Conservation (phyloP, 64 coral and sea anemone genomes). For the Montipora foliosa region DNA sequence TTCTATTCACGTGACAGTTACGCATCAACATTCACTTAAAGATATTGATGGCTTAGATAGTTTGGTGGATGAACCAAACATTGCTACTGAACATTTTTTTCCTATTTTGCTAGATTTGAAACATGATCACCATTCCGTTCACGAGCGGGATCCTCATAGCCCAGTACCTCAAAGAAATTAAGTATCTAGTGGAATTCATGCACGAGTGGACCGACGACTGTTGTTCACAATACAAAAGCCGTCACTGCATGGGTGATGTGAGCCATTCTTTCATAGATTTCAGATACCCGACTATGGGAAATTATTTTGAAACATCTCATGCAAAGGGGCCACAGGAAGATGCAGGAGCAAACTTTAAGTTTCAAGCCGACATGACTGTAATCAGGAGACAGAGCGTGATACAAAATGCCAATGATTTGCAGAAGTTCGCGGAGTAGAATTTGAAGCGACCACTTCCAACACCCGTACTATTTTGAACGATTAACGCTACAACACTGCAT, state of each 20-base stretch:
- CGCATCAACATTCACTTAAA: slow-evolving; percentile 5
- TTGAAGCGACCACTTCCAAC: no score
- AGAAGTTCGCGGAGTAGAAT: no score
- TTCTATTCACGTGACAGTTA: background rate
- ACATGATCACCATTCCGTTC: slow-evolving; percentile 30
- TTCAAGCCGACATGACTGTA: slow-evolving; percentile 35
- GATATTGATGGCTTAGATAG: background rate
- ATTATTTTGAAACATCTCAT: slow-evolving; percentile 61
- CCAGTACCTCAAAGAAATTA: background rate
- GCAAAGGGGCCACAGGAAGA: slow-evolving; percentile 27
- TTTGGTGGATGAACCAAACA: background rate
- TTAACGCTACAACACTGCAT: no score
- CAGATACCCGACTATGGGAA: slow-evolving; percentile 11
- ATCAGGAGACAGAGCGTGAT: background rate
- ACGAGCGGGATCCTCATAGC: background rate
- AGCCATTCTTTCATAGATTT: background rate
- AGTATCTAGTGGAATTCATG: background rate
- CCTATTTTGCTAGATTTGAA: slow-evolving; percentile 15
- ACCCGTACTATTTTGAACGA: no score
- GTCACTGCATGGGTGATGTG: slow-evolving; percentile 36
- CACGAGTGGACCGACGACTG: slow-evolving; percentile 52
- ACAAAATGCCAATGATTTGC: slow-evolving; percentile 44
- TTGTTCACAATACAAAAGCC: slow-evolving; percentile 39
- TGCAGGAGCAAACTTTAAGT: slow-evolving; percentile 44
- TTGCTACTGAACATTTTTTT: slow-evolving; percentile 31